These are phyloP conservation scores for Hemitrygon akajei DNA, from an alignment of 2,797 vertebrate species.

Conservation along the genomic window DNA sequence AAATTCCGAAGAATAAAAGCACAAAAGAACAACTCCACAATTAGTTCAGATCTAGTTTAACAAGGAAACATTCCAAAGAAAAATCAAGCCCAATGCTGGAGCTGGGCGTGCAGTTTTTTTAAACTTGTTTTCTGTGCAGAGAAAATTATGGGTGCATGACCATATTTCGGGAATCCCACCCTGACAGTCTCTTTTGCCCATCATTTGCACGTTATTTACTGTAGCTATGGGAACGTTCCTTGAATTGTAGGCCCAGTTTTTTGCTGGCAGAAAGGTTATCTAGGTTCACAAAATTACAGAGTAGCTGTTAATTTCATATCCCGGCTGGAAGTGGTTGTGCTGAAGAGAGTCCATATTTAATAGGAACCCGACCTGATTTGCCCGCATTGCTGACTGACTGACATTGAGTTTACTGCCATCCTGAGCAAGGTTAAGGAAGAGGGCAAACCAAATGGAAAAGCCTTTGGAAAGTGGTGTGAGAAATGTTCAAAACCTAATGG, in stretches of 20 bases:
- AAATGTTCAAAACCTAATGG: not conserved
- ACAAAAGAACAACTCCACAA: not conserved
- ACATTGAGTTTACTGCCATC: not conserved
- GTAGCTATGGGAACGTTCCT: not conserved
- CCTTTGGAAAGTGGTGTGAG: not conserved
- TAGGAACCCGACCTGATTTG: not conserved
- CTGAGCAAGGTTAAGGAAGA: not conserved
- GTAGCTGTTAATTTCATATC: not conserved
- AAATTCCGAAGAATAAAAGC: not conserved
- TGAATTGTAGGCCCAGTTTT: no score
- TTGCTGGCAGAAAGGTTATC: conserved; percentile 15
- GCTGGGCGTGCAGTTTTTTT: not conserved
- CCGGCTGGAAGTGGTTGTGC: not conserved
- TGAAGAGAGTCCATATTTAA: not conserved
- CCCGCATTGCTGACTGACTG: not conserved
- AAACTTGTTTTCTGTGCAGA: not conserved
- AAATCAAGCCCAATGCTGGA: not conserved
- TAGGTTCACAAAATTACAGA: conserved; percentile 22
- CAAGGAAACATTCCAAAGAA: not conserved
- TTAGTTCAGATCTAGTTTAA: not conserved
- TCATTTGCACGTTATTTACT: conserved; percentile 1
- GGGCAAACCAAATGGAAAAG: not conserved
- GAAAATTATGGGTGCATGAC: not conserved
- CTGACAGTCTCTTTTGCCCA: not conserved
- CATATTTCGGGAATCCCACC: conserved; percentile 19